Base-by-base conservation (phyloP, 2,888 invertebrate genomes). In the Diaperis boleti region DNA sequence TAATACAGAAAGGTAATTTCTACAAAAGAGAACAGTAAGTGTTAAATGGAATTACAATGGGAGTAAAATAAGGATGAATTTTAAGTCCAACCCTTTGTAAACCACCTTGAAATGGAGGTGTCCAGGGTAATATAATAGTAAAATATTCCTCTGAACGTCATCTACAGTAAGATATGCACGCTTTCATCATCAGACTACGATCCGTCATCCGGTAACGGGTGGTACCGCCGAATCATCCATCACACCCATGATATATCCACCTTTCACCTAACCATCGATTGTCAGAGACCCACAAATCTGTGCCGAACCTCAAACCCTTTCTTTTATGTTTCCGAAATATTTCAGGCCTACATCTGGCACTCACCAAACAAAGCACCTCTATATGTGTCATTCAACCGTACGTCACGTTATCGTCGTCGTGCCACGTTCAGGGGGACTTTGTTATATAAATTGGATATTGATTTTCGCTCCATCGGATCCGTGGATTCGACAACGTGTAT, bases 371-470 rank as follows among this genome's bases (percentile, higher is more conserved):
- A 56, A 56, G 56, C 44, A 56, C 45, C 56, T 56, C 56, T 56
- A 22, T 55, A 55, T 55, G 42, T 55, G 56, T 56, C 56, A 56
- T 56, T 56, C 45, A 55, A 55, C 41, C 31, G 42, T 20, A 55
- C 55, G 55, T 55, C 55, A 56, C 45, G 56, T 56, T 56, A 56
- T 56, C 56, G 56, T 55, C 41, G 42, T 37, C 52, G 50, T 50
- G 50, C 50, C 50, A 54, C 41, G 44, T 44, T 45, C 45, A 42
- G 47, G 54, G 59, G 47, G 59, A 47, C 42, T 64, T 52, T 55
- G 59, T 64, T 45, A 59, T 59, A 64, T 54, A 64, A 63, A 64
- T 64, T 64, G 64, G 59, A 55, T 64, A 64, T 64, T 64, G 64
- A 64, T 64, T 64, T 63, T 59, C 47, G 18, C 56, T 42, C 63